Percentiles rank a stretch among this genome's conserved stretches.
Evolutionary conservation across 1,140 invertebrate species (phyloP).

Genomic region (Hylyphantes graminicola): DNA sequence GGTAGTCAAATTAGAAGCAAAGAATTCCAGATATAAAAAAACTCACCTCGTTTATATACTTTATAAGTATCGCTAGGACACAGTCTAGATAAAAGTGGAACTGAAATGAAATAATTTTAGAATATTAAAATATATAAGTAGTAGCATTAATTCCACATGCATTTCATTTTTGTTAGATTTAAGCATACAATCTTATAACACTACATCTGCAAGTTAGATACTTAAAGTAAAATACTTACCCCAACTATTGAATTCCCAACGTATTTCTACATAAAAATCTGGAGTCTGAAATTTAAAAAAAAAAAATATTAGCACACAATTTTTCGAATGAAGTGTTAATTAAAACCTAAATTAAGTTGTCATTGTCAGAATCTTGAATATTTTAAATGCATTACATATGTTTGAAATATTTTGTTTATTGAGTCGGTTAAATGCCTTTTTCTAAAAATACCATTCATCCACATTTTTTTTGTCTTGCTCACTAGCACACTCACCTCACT

Average conservation of each 20-base stretch:
- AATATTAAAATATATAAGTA: neutral
- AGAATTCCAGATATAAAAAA: neutral
- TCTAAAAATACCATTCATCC: no score
- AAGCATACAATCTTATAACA: neutral
- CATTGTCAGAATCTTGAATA: no score
- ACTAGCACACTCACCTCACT: no score
- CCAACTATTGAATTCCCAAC: slow-evolving; percentile 99
- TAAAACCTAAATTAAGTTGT: no score
- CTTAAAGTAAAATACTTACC: slow-evolving; percentile 74
- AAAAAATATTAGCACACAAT: neutral
- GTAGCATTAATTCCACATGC: neutral
- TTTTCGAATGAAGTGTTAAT: no score
- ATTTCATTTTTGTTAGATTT: neutral
- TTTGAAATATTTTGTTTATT: no score
- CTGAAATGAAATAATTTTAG: slow-evolving; percentile 71
- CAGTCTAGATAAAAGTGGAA: slow-evolving; percentile 91
- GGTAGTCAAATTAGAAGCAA: no score
- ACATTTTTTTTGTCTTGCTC: no score
- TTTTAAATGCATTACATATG: no score
- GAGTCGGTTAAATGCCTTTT: no score
- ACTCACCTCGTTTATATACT: slow-evolving; percentile 85
- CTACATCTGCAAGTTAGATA: neutral
- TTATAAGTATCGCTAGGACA: slow-evolving; percentile 97
- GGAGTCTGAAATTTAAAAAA: slow-evolving; percentile 76
- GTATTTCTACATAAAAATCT: slow-evolving; percentile 99